Conservation (phyloP, 1,140 invertebrate genomes). For the Diachasmimorpha longicaudata region DNA sequence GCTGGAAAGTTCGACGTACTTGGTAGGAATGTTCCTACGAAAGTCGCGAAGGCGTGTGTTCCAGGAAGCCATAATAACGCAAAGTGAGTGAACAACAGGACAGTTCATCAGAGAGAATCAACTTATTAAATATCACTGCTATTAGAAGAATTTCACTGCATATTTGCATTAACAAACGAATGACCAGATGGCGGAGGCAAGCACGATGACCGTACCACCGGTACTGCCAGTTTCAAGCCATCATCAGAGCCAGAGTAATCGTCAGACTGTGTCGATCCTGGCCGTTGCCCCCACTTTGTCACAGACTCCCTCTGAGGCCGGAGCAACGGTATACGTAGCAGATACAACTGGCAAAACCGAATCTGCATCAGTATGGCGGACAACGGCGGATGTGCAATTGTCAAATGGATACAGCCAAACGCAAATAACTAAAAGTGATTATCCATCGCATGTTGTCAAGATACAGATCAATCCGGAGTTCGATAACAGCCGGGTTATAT, state of each 20-base stretch:
- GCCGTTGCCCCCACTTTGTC: conserved; percentile 43
- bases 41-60: conserved; percentile 23
- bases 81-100: not conserved
- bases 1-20: not conserved
- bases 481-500: conserved; percentile 55
- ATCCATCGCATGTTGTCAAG: conserved; percentile 68
- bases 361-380: conserved; percentile 42
- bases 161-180: not conserved
- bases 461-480: conserved; percentile 71
- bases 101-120: not conserved
- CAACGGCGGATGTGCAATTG: conserved; percentile 51
- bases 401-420: conserved; percentile 62
- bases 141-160: too few relatives aligned
- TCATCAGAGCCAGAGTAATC: conserved; percentile 29
- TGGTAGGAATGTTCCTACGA: conserved; percentile 27
- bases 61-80: conserved; percentile 3
- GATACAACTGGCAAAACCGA: conserved; percentile 35
- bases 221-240: not conserved
- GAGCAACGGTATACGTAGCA: conserved; percentile 70
- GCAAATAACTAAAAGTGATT: conserved; percentile 54
- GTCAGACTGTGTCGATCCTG: conserved; percentile 53
- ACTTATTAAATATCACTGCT: too few relatives aligned
- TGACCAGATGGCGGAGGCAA: conserved; percentile 43
- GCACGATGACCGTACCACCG: conserved; percentile 53
- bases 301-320: conserved; percentile 38